A percentile compares a stretch with the other conserved stretches of the same genome.
Conservation (phyloP, 2,797 vertebrate genomes). For the Octomys mimax region DNA sequence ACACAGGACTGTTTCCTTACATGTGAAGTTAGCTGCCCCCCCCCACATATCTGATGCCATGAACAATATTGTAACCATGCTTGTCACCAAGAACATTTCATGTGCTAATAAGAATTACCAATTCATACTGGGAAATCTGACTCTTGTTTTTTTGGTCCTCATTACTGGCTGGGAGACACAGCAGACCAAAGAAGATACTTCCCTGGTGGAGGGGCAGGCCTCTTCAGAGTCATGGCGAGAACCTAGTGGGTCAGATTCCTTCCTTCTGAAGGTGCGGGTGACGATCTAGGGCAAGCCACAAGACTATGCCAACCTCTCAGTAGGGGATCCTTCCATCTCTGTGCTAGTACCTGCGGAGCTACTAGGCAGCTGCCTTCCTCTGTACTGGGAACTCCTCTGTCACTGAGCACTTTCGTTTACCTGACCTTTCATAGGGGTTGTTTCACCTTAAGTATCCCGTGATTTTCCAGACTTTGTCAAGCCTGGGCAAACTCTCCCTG, state of each 20-base stretch:
- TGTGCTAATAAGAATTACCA: conserved; percentile 74
- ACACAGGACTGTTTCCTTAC: background rate
- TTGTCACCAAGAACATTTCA: conserved; percentile 46
- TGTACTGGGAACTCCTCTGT: conserved; percentile 72
- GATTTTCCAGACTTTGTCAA: conserved; percentile 75
- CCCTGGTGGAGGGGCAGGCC: background rate
- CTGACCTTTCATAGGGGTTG: conserved; percentile 78
- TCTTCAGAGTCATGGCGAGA: background rate
- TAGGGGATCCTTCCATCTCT: background rate
- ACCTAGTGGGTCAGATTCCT: background rate
- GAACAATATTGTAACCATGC: background rate
- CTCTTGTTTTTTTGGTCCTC: background rate
- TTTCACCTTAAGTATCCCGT: conserved; percentile 81
- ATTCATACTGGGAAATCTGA: conserved; percentile 67
- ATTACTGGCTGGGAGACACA: background rate
- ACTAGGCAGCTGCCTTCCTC: conserved; percentile 64
- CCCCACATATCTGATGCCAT: background rate
- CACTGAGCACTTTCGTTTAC: conserved; percentile 78
- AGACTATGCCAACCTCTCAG: background rate
- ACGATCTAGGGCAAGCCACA: background rate
- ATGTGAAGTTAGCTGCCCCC: background rate
- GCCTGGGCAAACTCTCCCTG: conserved; percentile 30
- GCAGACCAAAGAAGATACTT: background rate
- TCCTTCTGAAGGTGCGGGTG: background rate
- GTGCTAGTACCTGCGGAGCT: conserved; percentile 55